phyloP scores from a whole-genome alignment of 2,888 invertebrate genomes.

The Megastigmus dorsalis region DNA sequence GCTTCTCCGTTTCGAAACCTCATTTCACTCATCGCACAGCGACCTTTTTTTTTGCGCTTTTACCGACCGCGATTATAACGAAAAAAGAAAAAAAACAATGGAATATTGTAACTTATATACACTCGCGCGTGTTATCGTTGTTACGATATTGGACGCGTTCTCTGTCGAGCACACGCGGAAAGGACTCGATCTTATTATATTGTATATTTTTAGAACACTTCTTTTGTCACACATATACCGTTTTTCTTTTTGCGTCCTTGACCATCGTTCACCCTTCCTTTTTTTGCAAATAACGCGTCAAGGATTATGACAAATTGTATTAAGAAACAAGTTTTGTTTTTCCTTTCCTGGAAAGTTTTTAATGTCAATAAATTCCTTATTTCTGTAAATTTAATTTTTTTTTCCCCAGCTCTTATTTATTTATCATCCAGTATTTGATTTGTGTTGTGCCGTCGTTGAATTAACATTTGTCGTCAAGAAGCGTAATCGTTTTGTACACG shows the following conservation, averaged over 20 bases:
- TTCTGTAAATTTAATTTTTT: slow-evolving; percentile 1
- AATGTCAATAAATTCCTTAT: slow-evolving; percentile 29
- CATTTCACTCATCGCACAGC: neutral
- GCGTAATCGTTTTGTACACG: no score
- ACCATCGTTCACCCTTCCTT: neutral
- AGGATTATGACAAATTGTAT: neutral
- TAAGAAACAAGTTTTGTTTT: slow-evolving; percentile 13
- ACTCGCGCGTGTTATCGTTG: slow-evolving; percentile 15
- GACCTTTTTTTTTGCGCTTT: neutral
- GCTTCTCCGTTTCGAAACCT: no score
- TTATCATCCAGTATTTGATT: no score
- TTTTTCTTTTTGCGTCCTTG: neutral
- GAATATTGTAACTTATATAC: no score
- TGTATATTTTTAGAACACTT: neutral
- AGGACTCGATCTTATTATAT: neutral
- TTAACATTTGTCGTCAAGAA: no score
- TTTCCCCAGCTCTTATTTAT: slow-evolving; percentile 10
- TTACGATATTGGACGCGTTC: slow-evolving; percentile 33
- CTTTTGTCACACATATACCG: neutral
- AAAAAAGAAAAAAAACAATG: neutral
- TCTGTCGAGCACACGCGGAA: slow-evolving; percentile 38
- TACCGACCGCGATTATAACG: neutral
- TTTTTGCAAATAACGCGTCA: slow-evolving; percentile 16
- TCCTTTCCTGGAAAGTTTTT: no score
- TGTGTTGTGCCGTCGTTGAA: no score